Base-by-base conservation (phyloP, 2,113 vertebrate species). In the Thamnophis sirtalis region DNA sequence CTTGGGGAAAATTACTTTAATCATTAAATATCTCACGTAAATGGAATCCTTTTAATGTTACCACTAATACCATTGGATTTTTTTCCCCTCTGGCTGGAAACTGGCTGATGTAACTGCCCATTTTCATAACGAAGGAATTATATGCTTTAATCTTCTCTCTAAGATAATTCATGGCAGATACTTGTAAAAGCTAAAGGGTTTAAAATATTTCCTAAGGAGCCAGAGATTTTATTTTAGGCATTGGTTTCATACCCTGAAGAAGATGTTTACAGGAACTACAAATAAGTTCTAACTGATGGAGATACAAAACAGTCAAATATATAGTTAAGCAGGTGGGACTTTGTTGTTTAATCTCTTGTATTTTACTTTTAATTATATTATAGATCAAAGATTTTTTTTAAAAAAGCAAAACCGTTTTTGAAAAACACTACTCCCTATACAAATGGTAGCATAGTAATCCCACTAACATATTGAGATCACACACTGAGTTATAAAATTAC, bases 41-140 rank as follows among this genome's bases (percentile, higher is more conserved):
- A 94, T 93, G 84, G 90, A 95, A 95, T 88, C 95, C 87, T 88
- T 86, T 96, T 96, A 96, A 96, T 96, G 93, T 94, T 93, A 60
- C 43, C 90, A 93, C 96, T 96, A 97, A 96, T 96, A 95, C 92
- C 0, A 5, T 54, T 38, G 90, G 95, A 95, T 86, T 90, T 87
- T 96, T 94, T 90, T 84, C 94, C 94, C 92, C 94, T 4, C 11
- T 60, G 13, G 63, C 63, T 68, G 63, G 91, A 95, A 96, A 95
- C 91, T 95, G 95, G 95, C 92, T 94, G 95, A 96, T 96, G 93
- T 92, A 93, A 94, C 94, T 96, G 96, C 94, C 95, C 95, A 60
- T 86, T 95, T 92, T 93, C 94, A 95, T 96, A 96, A 93, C 50
- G 86, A 94, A 95, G 91, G 38, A 95, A 96, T 95, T 93, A 94